Percentiles rank a stretch among this genome's conserved stretches.
These are phyloP conservation scores for Callipepla squamata DNA, from an alignment of 2,113 vertebrate species.

Conservation along the genomic window DNA sequence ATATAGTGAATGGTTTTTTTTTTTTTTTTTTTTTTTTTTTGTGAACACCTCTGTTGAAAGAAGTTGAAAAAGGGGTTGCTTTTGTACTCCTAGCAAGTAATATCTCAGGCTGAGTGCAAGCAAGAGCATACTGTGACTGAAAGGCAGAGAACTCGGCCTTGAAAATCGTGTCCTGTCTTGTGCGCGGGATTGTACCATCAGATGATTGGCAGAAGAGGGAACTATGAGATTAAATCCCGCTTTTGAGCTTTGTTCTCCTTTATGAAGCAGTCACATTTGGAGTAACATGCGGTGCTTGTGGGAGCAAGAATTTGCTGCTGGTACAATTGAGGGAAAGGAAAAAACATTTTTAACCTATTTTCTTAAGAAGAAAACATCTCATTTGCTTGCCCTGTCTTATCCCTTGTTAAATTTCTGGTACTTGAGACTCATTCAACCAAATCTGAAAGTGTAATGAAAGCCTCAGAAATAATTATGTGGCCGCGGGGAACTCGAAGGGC, in stretches of 20 bases:
- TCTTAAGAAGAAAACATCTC: not conserved
- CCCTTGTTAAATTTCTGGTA: not conserved
- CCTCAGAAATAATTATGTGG: not conserved
- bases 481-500: not conserved
- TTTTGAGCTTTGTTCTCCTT: not conserved
- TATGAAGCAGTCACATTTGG: not conserved
- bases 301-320: not conserved
- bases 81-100: not conserved
- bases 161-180: not conserved
- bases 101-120: not conserved
- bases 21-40: not conserved
- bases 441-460: not conserved
- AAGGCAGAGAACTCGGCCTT: fast-evolving
- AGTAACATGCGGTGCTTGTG: not conserved
- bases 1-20: not conserved
- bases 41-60: not conserved
- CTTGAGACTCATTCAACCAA: not conserved
- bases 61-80: not conserved
- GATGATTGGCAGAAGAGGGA: not conserved
- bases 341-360: not conserved
- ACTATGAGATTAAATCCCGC: not conserved
- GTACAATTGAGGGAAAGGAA: not conserved
- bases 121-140: not conserved
- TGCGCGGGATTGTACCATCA: not conserved
- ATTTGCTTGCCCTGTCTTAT: not conserved